Conservation (phyloP, 2,888 invertebrate genomes). For the Abscondita cerata region DNA sequence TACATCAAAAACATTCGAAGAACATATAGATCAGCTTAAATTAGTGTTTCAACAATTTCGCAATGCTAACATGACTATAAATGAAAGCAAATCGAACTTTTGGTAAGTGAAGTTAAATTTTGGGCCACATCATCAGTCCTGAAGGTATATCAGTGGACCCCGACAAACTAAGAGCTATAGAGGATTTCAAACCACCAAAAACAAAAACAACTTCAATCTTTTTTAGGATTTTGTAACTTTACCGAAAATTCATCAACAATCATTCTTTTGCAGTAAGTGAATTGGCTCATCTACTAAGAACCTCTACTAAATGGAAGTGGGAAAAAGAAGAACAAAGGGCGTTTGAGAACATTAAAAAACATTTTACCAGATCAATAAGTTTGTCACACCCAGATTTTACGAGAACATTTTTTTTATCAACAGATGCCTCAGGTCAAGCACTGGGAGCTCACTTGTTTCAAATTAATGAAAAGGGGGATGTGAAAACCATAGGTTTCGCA, state of each 20-base stretch:
- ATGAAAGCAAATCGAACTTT: conserved; percentile 39
- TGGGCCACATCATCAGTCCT: conserved; percentile 38
- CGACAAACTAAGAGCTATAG: conserved; percentile 35
- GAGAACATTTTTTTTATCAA: too few species aligned
- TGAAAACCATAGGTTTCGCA: too few species aligned
- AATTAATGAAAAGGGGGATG: too few species aligned
- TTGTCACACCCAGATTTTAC: too few species aligned
- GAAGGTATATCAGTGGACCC: conserved; percentile 38
- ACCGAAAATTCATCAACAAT: conserved; percentile 26
- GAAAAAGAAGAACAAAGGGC: conserved; percentile 1
- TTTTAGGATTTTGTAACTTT: conserved; percentile 39
- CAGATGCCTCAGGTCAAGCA: too few species aligned
- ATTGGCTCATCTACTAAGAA: conserved; percentile 7
- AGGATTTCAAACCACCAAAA: conserved; percentile 34
- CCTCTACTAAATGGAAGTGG: conserved; percentile 4
- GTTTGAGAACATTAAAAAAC: too few species aligned
- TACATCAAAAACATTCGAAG: conserved; percentile 28
- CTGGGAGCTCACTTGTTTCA: too few species aligned
- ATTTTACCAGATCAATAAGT: too few species aligned
- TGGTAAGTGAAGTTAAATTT: conserved; percentile 34
- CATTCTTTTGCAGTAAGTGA: neutral
- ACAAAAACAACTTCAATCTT: conserved; percentile 30
- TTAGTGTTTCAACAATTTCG: conserved; percentile 26
- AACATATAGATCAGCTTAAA: conserved; percentile 29
- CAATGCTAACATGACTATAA: conserved; percentile 18